Evolutionary conservation across 30 jellyfish, hydroid and myxozoan species (phyloP), one percentile per base, ranked within the genome.

Genomic region (Hydractinia symbiolongicarpus): DNA sequence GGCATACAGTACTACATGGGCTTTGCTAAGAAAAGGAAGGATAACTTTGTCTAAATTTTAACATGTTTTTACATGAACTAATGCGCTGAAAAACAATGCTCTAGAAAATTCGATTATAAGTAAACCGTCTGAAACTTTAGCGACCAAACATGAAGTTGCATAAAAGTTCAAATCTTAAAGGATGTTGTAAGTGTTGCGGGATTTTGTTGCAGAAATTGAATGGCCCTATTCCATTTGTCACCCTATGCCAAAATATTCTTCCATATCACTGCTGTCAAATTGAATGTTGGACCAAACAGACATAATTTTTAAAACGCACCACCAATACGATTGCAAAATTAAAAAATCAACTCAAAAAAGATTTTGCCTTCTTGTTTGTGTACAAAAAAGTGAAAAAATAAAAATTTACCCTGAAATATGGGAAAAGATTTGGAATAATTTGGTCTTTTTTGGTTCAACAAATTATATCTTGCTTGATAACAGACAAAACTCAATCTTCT

Each of bases 181-280:
- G 69, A 7, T 15, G n/a, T 6, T 71, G 80, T 71, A 11, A 71
- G 4, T 71, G 80, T 58, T 71, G 67, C 6, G 67, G 80, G 50
- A 19, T 15, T 8, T 9, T 30, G 44, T 71, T 50, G 67, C 51
- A 5, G 80, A 71, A 71, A 19, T 71, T 8, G 5, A 71, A 19
- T 71, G 80, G 5, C 80, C 80, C 30, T 71, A 20, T 71, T 9
- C 80, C n/a, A 8, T 71, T 19, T 19, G 80, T 9, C n/a, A 71
- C 9, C 7, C 67, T 19, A 8, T 8, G 0, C 80, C 80, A 8
- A 19, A 20, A 71, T 14, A 71, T 7, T 19, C 55, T 9, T 6
- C 7, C 80, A 13, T 19, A 71, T 8, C n/a, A 4, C 60, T 20
- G 50, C 15, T 7, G n/a, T 1, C 20, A 11, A 13, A 15, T 10